phyloP scores from a whole-genome alignment of 1,140 invertebrate genomes.

The Euwallacea similis region DNA sequence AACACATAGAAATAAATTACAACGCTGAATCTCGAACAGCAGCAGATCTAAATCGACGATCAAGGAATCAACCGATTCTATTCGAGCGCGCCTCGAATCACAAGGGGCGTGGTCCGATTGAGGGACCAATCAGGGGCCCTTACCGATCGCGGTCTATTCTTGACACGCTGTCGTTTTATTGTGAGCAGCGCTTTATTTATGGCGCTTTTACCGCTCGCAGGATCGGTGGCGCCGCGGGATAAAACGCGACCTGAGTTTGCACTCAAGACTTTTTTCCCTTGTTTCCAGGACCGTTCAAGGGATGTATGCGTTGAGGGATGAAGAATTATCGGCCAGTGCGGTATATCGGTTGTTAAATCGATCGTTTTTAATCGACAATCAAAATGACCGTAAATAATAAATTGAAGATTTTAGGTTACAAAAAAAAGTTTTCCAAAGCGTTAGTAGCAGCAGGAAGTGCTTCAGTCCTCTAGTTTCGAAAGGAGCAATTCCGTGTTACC shows the following conservation, averaged over 20 bases:
- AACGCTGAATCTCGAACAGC: too few relatives aligned
- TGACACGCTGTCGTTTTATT: conserved; percentile 46
- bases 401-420: too few relatives aligned
- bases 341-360: too few relatives aligned
- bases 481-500: too few relatives aligned
- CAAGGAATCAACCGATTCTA: neutral
- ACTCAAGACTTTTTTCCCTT: conserved; percentile 27
- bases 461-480: too few relatives aligned
- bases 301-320: neutral
- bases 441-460: too few relatives aligned
- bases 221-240: conserved; percentile 45
- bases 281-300: neutral
- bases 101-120: conserved; percentile 25
- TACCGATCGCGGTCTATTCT: conserved; percentile 9
- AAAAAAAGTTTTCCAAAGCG: too few relatives aligned
- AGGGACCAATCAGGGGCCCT: neutral
- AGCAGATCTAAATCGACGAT: conserved; percentile 9
- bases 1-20: too few relatives aligned
- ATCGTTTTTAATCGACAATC: too few relatives aligned
- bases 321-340: too few relatives aligned
- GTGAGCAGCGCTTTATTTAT: conserved; percentile 47
- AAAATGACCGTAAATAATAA: too few relatives aligned
- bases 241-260: conserved; percentile 33
- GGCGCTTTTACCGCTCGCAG: conserved; percentile 46
- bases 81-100: neutral